phyloP scores from a whole-genome alignment of 2,888 invertebrate species.

The Diabrotica balteata region DNA sequence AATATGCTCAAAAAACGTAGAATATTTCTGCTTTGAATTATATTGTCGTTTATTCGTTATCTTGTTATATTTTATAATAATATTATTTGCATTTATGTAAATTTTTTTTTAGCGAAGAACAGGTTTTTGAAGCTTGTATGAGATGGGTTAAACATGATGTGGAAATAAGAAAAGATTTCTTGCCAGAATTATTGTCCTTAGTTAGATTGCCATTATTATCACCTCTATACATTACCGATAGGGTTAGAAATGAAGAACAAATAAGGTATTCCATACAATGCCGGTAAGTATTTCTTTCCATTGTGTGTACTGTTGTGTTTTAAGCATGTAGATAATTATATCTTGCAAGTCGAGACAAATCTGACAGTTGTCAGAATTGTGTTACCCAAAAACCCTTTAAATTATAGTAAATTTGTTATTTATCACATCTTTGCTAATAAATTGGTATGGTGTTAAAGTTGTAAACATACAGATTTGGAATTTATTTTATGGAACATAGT shows the following conservation, averaged over 20 bases:
- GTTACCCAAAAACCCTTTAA: too few species aligned
- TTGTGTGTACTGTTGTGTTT: too few species aligned
- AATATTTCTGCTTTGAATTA: not conserved
- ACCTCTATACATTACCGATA: conserved; percentile 82
- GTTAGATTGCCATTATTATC: conserved; percentile 82
- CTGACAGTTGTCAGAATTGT: too few species aligned
- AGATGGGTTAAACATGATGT: conserved; percentile 76
- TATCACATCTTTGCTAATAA: too few species aligned
- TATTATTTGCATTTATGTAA: not conserved
- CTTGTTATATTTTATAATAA: too few species aligned
- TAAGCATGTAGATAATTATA: too few species aligned
- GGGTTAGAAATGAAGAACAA: conserved; percentile 79
- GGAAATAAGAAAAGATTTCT: conserved; percentile 64
- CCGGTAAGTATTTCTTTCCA: conserved; percentile 60
- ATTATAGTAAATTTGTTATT: too few species aligned
- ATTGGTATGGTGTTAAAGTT: too few species aligned
- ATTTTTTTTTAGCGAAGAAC: conserved; percentile 69
- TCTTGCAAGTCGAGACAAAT: not conserved
- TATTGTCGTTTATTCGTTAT: not conserved
- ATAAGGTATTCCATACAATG: conserved; percentile 80
- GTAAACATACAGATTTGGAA: too few species aligned
- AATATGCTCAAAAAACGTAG: too few species aligned
- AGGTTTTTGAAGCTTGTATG: conserved; percentile 85
- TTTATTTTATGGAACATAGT: too few species aligned
- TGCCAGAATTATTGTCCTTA: conserved; percentile 76